These are phyloP conservation scores for Capitulum mitella DNA, from an alignment of 2,888 invertebrate genomes.

Conservation along the genomic window DNA sequence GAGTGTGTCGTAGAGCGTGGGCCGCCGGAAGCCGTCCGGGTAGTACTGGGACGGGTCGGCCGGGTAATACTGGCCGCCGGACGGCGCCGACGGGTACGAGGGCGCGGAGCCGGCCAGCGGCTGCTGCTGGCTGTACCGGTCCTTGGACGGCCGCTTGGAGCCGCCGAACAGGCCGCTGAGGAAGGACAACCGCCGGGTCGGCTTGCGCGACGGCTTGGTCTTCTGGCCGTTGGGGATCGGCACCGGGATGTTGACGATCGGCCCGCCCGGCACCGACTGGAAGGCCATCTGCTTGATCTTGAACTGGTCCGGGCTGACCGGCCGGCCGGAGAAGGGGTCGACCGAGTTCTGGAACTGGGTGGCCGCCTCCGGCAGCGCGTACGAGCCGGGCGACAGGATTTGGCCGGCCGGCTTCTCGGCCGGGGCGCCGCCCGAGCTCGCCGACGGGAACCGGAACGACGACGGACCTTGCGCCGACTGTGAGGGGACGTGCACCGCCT, in stretches of 20 bases:
- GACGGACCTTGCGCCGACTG: neutral
- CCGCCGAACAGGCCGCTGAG: neutral
- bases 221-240: conserved; percentile 29
- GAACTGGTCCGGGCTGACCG: conserved; percentile 9
- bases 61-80: neutral
- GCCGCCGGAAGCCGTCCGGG: neutral
- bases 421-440: neutral
- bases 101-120: neutral
- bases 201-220: neutral
- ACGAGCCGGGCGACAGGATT: conserved; percentile 1
- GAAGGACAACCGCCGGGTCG: neutral
- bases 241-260: conserved; percentile 32
- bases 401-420: too few relatives aligned
- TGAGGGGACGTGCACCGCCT: too few relatives aligned
- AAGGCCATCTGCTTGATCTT: conserved; percentile 24
- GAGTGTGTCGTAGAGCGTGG: conserved; percentile 4
- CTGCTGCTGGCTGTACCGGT: neutral
- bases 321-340: conserved; percentile 11
- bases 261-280: conserved; percentile 29
- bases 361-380: neutral
- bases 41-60: neutral
- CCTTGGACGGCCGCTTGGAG: neutral
- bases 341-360: conserved; percentile 9
- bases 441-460: neutral
- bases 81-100: neutral